Conservation (phyloP, 2,797 vertebrate species). For the Aplochiton taeniatus region DNA sequence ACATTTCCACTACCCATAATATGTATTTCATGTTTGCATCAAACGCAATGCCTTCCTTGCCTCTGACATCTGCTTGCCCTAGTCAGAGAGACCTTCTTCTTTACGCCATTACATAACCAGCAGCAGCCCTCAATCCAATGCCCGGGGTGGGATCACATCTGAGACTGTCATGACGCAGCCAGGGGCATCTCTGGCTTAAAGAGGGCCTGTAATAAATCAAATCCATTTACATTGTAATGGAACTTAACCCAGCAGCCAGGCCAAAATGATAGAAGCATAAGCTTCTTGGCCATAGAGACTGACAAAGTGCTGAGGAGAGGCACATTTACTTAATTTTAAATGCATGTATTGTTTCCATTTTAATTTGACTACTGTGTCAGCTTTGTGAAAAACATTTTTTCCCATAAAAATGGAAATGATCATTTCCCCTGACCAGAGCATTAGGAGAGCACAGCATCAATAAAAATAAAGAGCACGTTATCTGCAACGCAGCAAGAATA, state of each 20-base stretch:
- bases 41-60: too few species aligned
- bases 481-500: not conserved
- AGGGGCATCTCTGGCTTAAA: slow-evolving; percentile 21
- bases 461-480: not conserved
- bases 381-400: slow-evolving; percentile 4
- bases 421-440: not conserved
- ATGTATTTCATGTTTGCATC: too few species aligned
- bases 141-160: slow-evolving; percentile 31
- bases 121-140: slow-evolving; percentile 15
- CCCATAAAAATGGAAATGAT: not conserved
- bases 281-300: slow-evolving; percentile 12
- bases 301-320: slow-evolving; percentile 2
- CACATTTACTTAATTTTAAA: slow-evolving; percentile 13
- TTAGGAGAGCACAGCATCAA: not conserved
- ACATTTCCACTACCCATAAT: too few species aligned
- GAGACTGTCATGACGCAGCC: slow-evolving; percentile 29
- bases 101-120: not conserved
- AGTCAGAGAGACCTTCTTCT: not conserved
- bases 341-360: not conserved
- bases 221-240: slow-evolving; percentile 29
- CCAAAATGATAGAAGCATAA: slow-evolving; percentile 19
- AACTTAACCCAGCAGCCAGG: slow-evolving; percentile 16
- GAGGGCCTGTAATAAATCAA: slow-evolving; percentile 26
- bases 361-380: slow-evolving; percentile 11
- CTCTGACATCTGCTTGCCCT: too few species aligned